Base-by-base conservation (phyloP, 2,888 invertebrate genomes). In the Mesodorylaimus sp. region DNA sequence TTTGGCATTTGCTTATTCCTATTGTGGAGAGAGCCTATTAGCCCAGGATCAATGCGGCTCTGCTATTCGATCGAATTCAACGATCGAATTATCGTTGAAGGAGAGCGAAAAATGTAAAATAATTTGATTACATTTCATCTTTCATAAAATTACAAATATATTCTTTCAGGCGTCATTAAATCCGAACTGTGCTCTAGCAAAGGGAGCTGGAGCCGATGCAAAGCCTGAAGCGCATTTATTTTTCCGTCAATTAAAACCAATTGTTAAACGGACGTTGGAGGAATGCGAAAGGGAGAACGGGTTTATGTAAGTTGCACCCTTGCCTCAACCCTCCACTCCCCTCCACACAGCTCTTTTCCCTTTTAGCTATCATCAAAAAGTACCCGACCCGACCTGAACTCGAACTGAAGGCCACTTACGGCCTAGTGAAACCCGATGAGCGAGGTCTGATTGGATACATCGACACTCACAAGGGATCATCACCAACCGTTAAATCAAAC, bases 261-360 rank as follows among this genome's bases (percentile, higher is more conserved):
- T 74, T 45, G 68, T 78, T 19, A 71, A 71, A 53, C 62, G 75
- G 37, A 76, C 75, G 7, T 63, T 78, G 48, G 77, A 77, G 52
- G 78, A 78, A 61, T 77, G 77, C 62, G 74, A 76, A 56, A 63
- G 77, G 50, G 77, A 78, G 64, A 78, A 78, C 63, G 75, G 76
- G 50, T 72, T 78, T 54, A 78, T 78, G 76, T 77, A 62, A 68
- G 73, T 64, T 43, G 16, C 16, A 41, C 3, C 23, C 13, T 43
- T 13, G 36, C n/a, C n/a, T 36, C 10, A 36, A 10, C 10, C 10
- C 10, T 13, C 36, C 10, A 36, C 19, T 10, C 7, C 7, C 5
- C 42, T 10, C 19, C 42, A 41, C 19, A 41, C 19, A n/a, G n/a
- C n/a, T n/a, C n/a, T n/a, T n/a, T n/a, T n/a, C 37, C 47, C 50